These are phyloP conservation scores for Drosophila watanabei DNA, from an alignment of 1,140 invertebrate genomes.

Conservation along the genomic window DNA sequence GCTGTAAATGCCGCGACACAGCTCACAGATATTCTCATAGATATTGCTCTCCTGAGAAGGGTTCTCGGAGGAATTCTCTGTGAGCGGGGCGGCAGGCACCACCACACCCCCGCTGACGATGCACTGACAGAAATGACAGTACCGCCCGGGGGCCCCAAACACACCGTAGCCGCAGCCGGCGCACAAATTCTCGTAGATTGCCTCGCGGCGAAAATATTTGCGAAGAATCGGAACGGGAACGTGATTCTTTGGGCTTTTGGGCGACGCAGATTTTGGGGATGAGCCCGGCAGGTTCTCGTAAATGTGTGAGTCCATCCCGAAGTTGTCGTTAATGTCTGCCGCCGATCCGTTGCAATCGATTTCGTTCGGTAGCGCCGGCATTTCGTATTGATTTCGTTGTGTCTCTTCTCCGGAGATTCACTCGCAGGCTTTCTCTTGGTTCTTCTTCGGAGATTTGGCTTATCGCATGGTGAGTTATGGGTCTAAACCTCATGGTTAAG, in stretches of 20 bases:
- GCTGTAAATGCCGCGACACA: slow-evolving; percentile 69
- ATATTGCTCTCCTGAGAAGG: slow-evolving; percentile 50
- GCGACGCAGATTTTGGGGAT: neutral
- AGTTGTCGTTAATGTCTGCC: slow-evolving; percentile 46
- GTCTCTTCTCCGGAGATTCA: slow-evolving; percentile 27
- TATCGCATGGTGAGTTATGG: slow-evolving; percentile 13
- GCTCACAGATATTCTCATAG: slow-evolving; percentile 81
- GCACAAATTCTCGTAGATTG: slow-evolving; percentile 83
- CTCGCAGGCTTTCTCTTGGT: neutral
- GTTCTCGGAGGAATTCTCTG: neutral
- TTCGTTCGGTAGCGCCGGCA: slow-evolving; percentile 38
- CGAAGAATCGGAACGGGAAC: slow-evolving; percentile 50
- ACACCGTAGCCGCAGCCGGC: slow-evolving; percentile 81
- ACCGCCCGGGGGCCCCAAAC: slow-evolving; percentile 74
- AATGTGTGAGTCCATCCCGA: slow-evolving; percentile 53
- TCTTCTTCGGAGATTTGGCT: slow-evolving; percentile 1
- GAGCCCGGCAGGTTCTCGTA: slow-evolving; percentile 66
- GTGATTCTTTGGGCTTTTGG: slow-evolving; percentile 2
- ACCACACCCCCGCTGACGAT: slow-evolving; percentile 67
- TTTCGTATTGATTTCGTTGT: slow-evolving; percentile 38
- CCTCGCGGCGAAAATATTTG: slow-evolving; percentile 74
- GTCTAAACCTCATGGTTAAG: slow-evolving; percentile 12
- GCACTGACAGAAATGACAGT: slow-evolving; percentile 80
- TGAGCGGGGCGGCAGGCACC: neutral
- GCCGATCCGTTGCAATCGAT: slow-evolving; percentile 14